phyloP scores from a whole-genome alignment of 2,797 vertebrate genomes.

The Poeciliopsis turneri region DNA sequence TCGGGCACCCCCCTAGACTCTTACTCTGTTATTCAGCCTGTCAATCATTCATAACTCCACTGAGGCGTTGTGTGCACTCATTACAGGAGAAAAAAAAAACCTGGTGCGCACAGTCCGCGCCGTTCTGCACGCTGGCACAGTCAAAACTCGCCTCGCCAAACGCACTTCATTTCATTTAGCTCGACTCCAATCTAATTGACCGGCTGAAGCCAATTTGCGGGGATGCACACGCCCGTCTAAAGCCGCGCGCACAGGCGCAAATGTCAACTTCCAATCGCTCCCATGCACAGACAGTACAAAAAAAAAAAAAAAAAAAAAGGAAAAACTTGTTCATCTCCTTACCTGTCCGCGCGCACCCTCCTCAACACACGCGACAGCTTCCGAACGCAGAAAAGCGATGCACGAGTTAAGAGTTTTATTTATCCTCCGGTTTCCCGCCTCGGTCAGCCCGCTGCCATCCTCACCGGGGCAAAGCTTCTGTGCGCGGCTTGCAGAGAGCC shows the following conservation, averaged over 20 bases:
- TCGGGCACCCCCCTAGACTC: constrained; percentile 51
- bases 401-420: constrained; percentile 47
- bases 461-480: constrained; percentile 65
- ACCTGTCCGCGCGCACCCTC: constrained; percentile 55
- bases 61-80: constrained; percentile 55
- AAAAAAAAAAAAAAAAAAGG: not conserved
- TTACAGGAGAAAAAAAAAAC: not conserved
- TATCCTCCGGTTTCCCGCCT: constrained; percentile 22
- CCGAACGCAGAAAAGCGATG: constrained; percentile 60
- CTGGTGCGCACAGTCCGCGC: constrained; percentile 24
- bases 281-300: not conserved
- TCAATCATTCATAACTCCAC: constrained; percentile 79
- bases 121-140: constrained; percentile 7
- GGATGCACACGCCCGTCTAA: constrained; percentile 17
- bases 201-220: constrained; percentile 1
- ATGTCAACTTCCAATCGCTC: constrained; percentile 31
- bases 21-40: constrained; percentile 42
- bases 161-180: constrained; percentile 19
- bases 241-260: constrained; percentile 35
- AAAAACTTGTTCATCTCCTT: constrained; percentile 52
- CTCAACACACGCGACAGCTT: constrained; percentile 33
- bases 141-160: constrained; percentile 5
- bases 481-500: constrained; percentile 68
- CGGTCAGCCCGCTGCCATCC: constrained; percentile 35
- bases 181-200: not conserved